phyloP scores from a whole-genome alignment of 2,113 vertebrate genomes.

The Oncorhynchus nerka region DNA sequence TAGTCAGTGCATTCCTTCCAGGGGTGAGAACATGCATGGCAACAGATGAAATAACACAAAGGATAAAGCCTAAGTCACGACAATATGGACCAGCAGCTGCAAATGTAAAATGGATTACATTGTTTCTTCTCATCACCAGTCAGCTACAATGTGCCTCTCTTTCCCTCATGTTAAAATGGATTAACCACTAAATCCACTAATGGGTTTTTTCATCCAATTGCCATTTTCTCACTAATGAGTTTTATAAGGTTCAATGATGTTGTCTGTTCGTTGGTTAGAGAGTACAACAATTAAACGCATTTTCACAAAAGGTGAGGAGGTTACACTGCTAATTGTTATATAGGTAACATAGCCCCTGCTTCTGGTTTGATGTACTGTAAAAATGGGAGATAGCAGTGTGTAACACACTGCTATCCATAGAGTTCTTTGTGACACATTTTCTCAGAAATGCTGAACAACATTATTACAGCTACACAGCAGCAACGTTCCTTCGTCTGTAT shows the following conservation, averaged over 20 bases:
- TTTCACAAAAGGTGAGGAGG: slow-evolving; percentile 5
- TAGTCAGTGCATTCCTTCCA: slow-evolving; percentile 40
- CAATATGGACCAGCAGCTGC: slow-evolving; percentile 33
- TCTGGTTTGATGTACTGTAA: neutral
- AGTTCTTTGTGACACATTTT: neutral
- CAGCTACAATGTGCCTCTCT: neutral
- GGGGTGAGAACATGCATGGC: slow-evolving; percentile 49
- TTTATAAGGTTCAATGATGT: slow-evolving; percentile 15
- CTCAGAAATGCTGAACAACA: neutral
- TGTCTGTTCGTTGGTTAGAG: slow-evolving; percentile 31
- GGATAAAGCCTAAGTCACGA: slow-evolving; percentile 31
- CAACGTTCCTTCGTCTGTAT: neutral
- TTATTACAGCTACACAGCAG: neutral
- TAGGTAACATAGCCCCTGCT: slow-evolving; percentile 31
- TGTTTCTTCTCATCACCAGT: slow-evolving; percentile 51
- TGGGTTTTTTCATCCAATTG: neutral
- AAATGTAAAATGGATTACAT: slow-evolving; percentile 56
- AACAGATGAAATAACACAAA: slow-evolving; percentile 56
- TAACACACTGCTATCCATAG: neutral
- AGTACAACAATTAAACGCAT: neutral
- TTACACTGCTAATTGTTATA: slow-evolving; percentile 25
- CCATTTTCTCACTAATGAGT: slow-evolving; percentile 25
- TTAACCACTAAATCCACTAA: neutral
- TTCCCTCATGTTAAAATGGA: neutral
- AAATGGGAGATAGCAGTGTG: neutral